A percentile compares a stretch with the other conserved stretches of the same genome.
Conservation (phyloP, 2,888 invertebrate genomes). For the Eumerus sabulonum region DNA sequence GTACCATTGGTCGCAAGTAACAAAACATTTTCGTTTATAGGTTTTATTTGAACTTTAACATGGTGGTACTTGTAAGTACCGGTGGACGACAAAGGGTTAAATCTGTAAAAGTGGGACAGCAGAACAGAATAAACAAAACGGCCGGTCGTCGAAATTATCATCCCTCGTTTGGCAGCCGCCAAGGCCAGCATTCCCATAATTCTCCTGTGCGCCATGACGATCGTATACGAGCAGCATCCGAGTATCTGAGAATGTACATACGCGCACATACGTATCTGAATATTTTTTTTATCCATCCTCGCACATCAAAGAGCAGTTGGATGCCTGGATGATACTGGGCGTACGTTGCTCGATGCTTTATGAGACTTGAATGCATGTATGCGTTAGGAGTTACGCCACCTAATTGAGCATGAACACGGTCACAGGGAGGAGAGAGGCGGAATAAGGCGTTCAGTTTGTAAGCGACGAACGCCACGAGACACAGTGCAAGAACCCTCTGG, state of each 20-base stretch:
- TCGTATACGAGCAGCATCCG: slow-evolving; percentile 29
- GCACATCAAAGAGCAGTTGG: background rate
- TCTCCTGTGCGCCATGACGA: slow-evolving; percentile 33
- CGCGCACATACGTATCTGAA: too few relatives aligned
- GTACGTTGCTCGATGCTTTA: slow-evolving; percentile 29
- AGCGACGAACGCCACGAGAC: slow-evolving; percentile 9
- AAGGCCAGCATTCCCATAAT: slow-evolving; percentile 53
- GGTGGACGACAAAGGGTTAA: too few relatives aligned
- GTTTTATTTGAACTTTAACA: too few relatives aligned
- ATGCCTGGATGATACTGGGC: background rate
- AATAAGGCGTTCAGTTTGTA: background rate
- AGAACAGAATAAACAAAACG: slow-evolving; percentile 10
- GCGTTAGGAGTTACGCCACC: slow-evolving; percentile 39
- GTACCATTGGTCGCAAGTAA: too few relatives aligned
- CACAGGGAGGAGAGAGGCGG: slow-evolving; percentile 7
- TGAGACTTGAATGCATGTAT: slow-evolving; percentile 28
- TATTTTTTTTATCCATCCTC: slow-evolving; percentile 21
- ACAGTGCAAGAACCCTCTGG: slow-evolving; percentile 51
- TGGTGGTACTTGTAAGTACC: too few relatives aligned
- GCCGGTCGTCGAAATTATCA: slow-evolving; percentile 24
- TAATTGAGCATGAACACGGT: slow-evolving; percentile 19
- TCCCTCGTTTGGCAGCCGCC: slow-evolving; percentile 14
- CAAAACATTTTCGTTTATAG: too few relatives aligned
- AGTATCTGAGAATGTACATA: slow-evolving; percentile 5
- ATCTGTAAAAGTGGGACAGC: background rate